Conservation (phyloP, 2,888 invertebrate species). For the Netelia fuscicornis region DNA sequence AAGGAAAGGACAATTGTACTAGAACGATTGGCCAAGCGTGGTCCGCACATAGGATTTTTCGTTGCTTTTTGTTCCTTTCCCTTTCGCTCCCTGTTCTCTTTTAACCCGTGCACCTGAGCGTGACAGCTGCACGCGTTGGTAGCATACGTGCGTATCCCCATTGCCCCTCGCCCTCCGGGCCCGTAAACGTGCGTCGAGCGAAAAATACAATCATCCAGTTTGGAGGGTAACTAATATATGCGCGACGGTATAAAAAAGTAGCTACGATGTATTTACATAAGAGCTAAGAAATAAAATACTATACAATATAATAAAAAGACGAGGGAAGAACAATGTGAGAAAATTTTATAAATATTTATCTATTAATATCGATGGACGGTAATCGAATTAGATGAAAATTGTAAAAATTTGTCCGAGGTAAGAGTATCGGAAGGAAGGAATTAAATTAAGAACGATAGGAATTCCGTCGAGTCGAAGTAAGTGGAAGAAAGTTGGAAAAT, state of each 20-base stretch:
- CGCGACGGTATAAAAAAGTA: constrained; percentile 13
- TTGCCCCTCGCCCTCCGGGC: constrained; percentile 19
- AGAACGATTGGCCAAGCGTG: constrained; percentile 35
- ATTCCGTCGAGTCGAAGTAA: background rate
- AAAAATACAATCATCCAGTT: constrained; percentile 43
- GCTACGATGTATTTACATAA: constrained; percentile 3
- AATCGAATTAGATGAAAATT: too few species aligned
- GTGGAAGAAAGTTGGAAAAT: background rate
- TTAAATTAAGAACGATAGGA: background rate
- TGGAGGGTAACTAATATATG: constrained; percentile 31
- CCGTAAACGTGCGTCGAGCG: constrained; percentile 14
- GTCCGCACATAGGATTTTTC: constrained; percentile 36
- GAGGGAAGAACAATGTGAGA: too few species aligned
- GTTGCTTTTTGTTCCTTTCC: constrained; percentile 48
- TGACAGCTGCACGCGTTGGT: constrained; percentile 70
- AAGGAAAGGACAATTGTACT: constrained; percentile 42
- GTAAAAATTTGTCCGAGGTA: background rate
- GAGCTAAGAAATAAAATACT: background rate
- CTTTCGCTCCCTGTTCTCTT: constrained; percentile 48
- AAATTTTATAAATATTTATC: too few species aligned
- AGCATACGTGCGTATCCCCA: constrained; percentile 51
- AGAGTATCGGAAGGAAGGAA: background rate
- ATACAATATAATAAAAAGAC: background rate
- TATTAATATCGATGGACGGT: too few species aligned
- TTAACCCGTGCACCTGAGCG: constrained; percentile 68